phyloP scores from a whole-genome alignment of 2,797 vertebrate genomes.

The Eupleurogrammus muticus region DNA sequence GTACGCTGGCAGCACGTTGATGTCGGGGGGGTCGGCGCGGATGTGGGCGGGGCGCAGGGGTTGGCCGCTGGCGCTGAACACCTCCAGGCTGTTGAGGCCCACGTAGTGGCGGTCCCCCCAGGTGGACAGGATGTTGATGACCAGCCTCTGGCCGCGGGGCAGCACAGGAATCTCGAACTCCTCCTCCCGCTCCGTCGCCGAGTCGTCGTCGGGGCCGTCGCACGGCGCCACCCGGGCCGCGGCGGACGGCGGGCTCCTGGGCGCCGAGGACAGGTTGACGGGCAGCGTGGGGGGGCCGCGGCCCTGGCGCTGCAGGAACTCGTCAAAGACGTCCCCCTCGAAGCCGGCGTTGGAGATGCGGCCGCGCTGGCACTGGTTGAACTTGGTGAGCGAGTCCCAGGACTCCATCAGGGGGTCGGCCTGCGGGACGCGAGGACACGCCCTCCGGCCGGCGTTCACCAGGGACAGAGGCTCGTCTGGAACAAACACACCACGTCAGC shows the following conservation, averaged over 20 bases:
- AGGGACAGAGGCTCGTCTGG: conserved; percentile 80
- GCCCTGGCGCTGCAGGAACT: conserved; percentile 91
- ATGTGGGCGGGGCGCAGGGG: conserved; percentile 87
- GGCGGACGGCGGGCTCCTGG: conserved; percentile 52
- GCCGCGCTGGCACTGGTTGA: conserved; percentile 92
- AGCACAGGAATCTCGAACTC: conserved; percentile 94
- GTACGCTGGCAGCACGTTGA: conserved; percentile 92
- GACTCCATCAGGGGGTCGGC: conserved; percentile 91
- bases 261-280: conserved; percentile 26
- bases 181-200: conserved; percentile 74
- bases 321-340: conserved; percentile 93
- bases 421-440: conserved; percentile 77
- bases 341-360: conserved; percentile 92
- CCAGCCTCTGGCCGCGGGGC: conserved; percentile 89
- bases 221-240: conserved; percentile 31
- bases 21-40: conserved; percentile 90
- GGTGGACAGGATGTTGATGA: conserved; percentile 90
- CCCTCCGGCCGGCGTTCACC: conserved; percentile 55
- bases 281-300: conserved; percentile 44
- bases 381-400: conserved; percentile 92
- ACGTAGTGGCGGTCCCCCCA: conserved; percentile 98
- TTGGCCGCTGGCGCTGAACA: conserved; percentile 92
- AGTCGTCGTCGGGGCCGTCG: conserved; percentile 75
- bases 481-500: conserved; percentile 38
- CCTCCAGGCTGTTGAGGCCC: conserved; percentile 95